A percentile compares a stretch with the other conserved stretches of the same genome.
These are phyloP conservation scores for Myiozetetes cayanensis DNA, from an alignment of 2,113 vertebrate genomes.

Conservation along the genomic window DNA sequence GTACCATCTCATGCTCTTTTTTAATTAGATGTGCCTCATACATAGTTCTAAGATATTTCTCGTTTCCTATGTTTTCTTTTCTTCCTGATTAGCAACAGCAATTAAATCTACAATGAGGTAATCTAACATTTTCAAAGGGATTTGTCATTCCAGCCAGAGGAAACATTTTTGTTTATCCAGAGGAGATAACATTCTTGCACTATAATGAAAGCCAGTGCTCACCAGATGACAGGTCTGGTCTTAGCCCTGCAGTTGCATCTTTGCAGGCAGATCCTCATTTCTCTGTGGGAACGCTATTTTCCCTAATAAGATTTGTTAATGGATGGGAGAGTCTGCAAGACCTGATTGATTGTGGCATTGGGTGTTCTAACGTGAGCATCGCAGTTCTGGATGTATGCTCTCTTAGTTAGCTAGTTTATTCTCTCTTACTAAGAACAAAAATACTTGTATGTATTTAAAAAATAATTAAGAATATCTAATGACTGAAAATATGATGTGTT, in stretches of 20 bases:
- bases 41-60: neutral
- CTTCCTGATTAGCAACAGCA: constrained; percentile 34
- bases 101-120: constrained; percentile 30
- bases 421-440: neutral
- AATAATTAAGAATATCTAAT: neutral
- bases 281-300: neutral
- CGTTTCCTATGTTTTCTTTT: constrained; percentile 25
- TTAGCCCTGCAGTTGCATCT: neutral
- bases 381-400: neutral
- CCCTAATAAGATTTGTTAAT: neutral
- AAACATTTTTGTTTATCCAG: constrained; percentile 31
- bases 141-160: neutral
- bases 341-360: neutral
- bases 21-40: neutral
- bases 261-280: neutral
- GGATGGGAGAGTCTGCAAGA: neutral
- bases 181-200: neutral
- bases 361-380: neutral
- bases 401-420: neutral
- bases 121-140: constrained; percentile 31
- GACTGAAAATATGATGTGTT: neutral
- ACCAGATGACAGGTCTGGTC: neutral
- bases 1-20: neutral
- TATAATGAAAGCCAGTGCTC: neutral
- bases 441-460: neutral